Evolutionary conservation across 2,113 vertebrate genomes (phyloP), one percentile per base, ranked within the genome.

Genomic region (Erythrocercus mccallii): DNA sequence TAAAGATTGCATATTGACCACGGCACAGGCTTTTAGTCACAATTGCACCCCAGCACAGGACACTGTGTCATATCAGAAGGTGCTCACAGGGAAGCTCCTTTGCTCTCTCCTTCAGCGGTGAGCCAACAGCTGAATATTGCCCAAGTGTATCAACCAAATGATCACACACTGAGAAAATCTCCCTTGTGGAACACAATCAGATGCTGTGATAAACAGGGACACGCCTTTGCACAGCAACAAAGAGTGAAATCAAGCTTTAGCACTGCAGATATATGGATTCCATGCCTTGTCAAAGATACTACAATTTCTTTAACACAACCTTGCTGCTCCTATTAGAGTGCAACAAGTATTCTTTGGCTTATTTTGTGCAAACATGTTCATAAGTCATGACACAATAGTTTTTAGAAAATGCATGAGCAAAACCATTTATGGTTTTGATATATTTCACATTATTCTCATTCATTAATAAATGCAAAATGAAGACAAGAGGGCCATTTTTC

Each of bases 201-300:
- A 62, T 45, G 19, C 4, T 23, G 1, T 79, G 22, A 45, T 42
- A 60, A 74, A 51, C 8, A 77, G 71, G 12, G 60, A 76, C 40
- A 77, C 0, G 4, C 4, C 28, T 68, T 84, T 57, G 42, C 35
- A 57, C n/a, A 31, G 18, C 1, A 2, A 56, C 0, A 0, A 79
- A 83, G 19, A 54, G 12, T 33, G 30, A 87, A 79, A 78, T 50
- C 66, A 78, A 71, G 58, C 6, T 61, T 56, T 42, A 77, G 13
- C 22, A 35, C 51, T 64, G 61, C 51, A 88, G n/a, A 44, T 56
- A 27, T 38, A 66, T 14, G 45, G 60, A 33, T 68, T 45, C 50
- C 58, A 54, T 5, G 2, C 33, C 53, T 35, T 21, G 48, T 14
- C 27, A 88, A 58, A 48, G 56, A 62, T 48, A 54, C 24, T 60